Base-by-base conservation (phyloP, 2,113 vertebrate genomes). In the Daphoenositta chrysoptera region DNA sequence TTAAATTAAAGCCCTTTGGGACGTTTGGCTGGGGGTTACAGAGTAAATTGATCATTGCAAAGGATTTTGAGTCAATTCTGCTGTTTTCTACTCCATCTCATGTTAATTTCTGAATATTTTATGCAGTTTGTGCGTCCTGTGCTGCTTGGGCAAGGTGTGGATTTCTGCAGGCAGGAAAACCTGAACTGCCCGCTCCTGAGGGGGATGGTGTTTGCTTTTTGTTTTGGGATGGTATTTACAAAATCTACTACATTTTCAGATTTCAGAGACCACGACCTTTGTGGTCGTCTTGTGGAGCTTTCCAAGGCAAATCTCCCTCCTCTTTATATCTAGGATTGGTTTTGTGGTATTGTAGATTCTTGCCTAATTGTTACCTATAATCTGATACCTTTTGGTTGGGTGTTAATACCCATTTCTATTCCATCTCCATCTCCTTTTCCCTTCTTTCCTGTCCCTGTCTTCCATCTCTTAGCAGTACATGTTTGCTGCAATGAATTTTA, bases 11-110 rank as follows among this genome's bases (percentile, higher is more conserved):
- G 37, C 75, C 21, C 30, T 78, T 37, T 11, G 35, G 47, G 26
- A 15, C 48, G 23, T 9, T 2, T 47, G 39, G 26, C 37, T 66
- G 5, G 16, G 40, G 16, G 5, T 17, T 27, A 2, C 44, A 27
- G 26, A n/a, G 12, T 3, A 10, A 76, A 47, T 10, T 0, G 2
- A 22, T 35, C 4, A 0, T 14, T 9, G 0, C 31, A 10, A 15
- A 18, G 44, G 26, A 53, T 37, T 37, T 21, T 13, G 75, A 54
- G 21, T 40, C 61, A 9, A 7, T 71, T 69, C 51, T 64, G 57
- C 17, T 18, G 16, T n/a, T 64, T 30, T 37, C 53, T 37, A 4
- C 28, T 39, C 13, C 8, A 4, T n/a, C 15, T 45, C 1, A 0
- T 6, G 19, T 14, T 35, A 28, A 39, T 68, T 47, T 31, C 65